phyloP scores from a whole-genome alignment of 2,888 invertebrate species.

The Polietes domitor region DNA sequence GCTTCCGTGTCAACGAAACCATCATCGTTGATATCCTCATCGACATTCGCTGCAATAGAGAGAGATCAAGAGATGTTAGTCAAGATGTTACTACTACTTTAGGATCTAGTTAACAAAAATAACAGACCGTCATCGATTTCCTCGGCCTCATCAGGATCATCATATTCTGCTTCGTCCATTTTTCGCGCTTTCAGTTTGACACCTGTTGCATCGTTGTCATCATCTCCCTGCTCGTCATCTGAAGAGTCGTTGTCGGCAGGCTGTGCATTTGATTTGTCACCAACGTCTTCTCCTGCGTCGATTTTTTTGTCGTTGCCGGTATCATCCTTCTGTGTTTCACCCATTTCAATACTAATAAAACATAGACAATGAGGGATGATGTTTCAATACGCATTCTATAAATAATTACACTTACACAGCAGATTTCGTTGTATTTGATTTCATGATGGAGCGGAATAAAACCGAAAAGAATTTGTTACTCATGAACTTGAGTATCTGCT shows the following conservation, averaged over 20 bases:
- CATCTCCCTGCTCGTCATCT: conserved; percentile 74
- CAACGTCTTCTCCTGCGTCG: conserved; percentile 74
- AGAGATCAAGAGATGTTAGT: not conserved
- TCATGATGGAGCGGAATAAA: conserved; percentile 85
- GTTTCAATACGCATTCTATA: not conserved
- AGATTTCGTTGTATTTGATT: conserved; percentile 82
- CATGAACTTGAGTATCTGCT: conserved; percentile 87
- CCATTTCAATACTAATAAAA: conserved; percentile 80
- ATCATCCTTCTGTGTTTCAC: conserved; percentile 72
- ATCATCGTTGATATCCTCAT: conserved; percentile 66
- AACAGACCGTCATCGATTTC: conserved; percentile 80
- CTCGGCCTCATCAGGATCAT: conserved; percentile 85
- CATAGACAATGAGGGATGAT: not conserved
- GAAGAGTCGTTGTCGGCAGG: conserved; percentile 74
- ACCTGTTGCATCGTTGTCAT: conserved; percentile 80
- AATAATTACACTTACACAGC: conserved; percentile 70
- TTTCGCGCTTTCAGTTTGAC: conserved; percentile 83
- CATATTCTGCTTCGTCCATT: conserved; percentile 85
- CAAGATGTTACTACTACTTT: not conserved
- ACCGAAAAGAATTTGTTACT: conserved; percentile 87
- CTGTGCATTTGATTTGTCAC: conserved; percentile 66
- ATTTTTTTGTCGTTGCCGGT: conserved; percentile 80
- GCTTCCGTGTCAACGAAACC: conserved; percentile 57
- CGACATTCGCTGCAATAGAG: conserved; percentile 68
- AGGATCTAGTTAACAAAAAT: not conserved